These are phyloP conservation scores for Lytechinus pictus DNA, from an alignment of 35 echinoderm and acorn worm species.

Conservation along the genomic window DNA sequence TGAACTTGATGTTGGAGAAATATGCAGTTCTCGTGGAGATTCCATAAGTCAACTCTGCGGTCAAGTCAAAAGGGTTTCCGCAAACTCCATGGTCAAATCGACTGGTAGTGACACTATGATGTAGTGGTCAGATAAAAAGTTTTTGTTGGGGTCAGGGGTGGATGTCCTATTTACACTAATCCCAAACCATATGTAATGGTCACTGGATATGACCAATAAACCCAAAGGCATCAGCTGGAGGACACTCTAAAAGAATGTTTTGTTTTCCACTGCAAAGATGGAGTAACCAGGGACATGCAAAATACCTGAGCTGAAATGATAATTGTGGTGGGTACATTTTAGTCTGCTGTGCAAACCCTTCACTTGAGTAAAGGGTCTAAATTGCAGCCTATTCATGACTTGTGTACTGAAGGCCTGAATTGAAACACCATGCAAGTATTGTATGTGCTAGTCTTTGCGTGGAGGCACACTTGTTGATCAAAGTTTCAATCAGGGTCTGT, in stretches of 20 bases:
- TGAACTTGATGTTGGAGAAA: too few species aligned
- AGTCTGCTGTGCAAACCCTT: too few species aligned
- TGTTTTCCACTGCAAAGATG: neutral
- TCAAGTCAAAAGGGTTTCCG: too few species aligned
- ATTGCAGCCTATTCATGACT: too few species aligned
- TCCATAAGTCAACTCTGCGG: neutral
- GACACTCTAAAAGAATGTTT: neutral
- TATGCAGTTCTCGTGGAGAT: neutral
- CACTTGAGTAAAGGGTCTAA: too few species aligned
- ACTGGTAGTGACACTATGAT: neutral
- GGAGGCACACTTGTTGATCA: too few species aligned
- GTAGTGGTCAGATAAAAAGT: constrained; percentile 8
- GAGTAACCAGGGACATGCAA: neutral
- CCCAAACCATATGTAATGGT: constrained; percentile 2
- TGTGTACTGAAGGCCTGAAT: too few species aligned
- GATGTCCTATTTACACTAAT: neutral
- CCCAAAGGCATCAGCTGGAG: neutral
- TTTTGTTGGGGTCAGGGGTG: constrained; percentile 39
- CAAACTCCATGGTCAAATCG: neutral
- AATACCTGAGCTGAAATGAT: too few species aligned
- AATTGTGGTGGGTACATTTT: too few species aligned
- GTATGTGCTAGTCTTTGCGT: too few species aligned
- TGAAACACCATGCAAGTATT: too few species aligned
- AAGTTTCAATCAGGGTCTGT: too few species aligned
- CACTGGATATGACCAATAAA: constrained; percentile 32